These are phyloP conservation scores for Desoria tigrina DNA, from an alignment of 2,888 invertebrate genomes.

Conservation along the genomic window DNA sequence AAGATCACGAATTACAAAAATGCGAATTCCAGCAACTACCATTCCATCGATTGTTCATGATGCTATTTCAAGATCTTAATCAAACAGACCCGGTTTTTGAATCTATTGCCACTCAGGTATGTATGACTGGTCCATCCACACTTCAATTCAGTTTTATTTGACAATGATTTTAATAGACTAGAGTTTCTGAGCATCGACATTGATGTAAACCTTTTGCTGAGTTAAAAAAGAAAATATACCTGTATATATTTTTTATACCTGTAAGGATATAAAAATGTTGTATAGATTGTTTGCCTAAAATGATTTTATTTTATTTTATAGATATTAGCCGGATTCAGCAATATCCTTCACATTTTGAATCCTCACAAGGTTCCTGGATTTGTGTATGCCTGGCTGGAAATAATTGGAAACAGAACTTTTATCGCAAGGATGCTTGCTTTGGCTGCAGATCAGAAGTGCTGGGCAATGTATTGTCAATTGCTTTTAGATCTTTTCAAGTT, in stretches of 20 bases:
- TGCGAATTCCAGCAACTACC: constrained; percentile 94
- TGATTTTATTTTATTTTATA: constrained; percentile 56
- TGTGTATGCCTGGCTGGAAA: constrained; percentile 96
- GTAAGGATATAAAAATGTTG: too few relatives aligned
- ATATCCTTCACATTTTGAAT: constrained; percentile 87
- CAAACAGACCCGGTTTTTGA: constrained; percentile 90
- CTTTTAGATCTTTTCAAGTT: constrained; percentile 95
- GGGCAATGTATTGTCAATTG: constrained; percentile 96
- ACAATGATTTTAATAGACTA: constrained; percentile 39
- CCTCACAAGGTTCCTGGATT: constrained; percentile 94
- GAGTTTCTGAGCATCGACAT: constrained; percentile 32
- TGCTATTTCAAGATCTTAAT: constrained; percentile 94
- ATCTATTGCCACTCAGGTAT: constrained; percentile 85
- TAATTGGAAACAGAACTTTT: constrained; percentile 94
- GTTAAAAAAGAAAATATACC: constrained; percentile 3
- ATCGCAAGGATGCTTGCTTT: constrained; percentile 89
- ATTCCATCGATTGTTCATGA: constrained; percentile 94
- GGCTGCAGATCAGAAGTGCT: constrained; percentile 90
- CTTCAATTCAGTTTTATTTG: background rate
- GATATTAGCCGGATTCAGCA: constrained; percentile 92
- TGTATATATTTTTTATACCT: background rate
- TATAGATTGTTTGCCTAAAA: too few relatives aligned
- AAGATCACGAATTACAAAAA: constrained; percentile 90
- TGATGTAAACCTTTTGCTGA: too few relatives aligned
- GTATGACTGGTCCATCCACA: background rate